A percentile compares a stretch with the other conserved stretches of the same genome.
Conservation (phyloP, 2,888 invertebrate species). For the Pammene fasciana region DNA sequence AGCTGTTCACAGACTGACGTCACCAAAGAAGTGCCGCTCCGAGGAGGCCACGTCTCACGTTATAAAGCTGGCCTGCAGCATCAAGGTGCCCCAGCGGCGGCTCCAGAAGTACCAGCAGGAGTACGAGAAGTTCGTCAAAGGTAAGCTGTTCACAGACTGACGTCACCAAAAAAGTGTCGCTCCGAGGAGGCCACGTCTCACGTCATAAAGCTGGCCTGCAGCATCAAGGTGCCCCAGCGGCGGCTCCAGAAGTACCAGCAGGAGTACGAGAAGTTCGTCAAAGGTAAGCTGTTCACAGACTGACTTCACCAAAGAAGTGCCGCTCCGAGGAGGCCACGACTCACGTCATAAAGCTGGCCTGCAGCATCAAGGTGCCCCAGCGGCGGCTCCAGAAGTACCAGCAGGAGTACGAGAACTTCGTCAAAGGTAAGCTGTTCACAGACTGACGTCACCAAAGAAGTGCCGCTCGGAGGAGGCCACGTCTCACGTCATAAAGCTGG, state of each 20-base stretch:
- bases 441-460: slow-evolving; percentile 97
- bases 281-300: slow-evolving; percentile 79
- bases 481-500: too few relatives aligned
- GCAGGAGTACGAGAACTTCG: slow-evolving; percentile 87
- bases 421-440: slow-evolving; percentile 72
- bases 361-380: slow-evolving; percentile 89
- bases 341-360: slow-evolving; percentile 94
- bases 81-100: slow-evolving; percentile 91
- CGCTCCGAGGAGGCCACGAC: slow-evolving; percentile 95
- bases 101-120: slow-evolving; percentile 97
- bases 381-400: slow-evolving; percentile 98
- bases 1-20: slow-evolving; percentile 85
- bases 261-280: slow-evolving; percentile 85
- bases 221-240: slow-evolving; percentile 90
- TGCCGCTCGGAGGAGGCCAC: slow-evolving; percentile 77
- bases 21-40: slow-evolving; percentile 98
- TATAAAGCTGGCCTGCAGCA: slow-evolving; percentile 94
- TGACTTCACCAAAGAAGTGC: slow-evolving; percentile 97
- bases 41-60: slow-evolving; percentile 95
- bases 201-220: slow-evolving; percentile 95
- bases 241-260: slow-evolving; percentile 97
- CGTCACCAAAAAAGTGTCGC: slow-evolving; percentile 97
- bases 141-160: slow-evolving; percentile 84
- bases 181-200: slow-evolving; percentile 95
- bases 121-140: slow-evolving; percentile 80